A percentile compares a stretch with the other conserved stretches of the same genome.
Evolutionary conservation across 1,140 invertebrate genomes (phyloP).

Genomic region (Drosophila simulans): DNA sequence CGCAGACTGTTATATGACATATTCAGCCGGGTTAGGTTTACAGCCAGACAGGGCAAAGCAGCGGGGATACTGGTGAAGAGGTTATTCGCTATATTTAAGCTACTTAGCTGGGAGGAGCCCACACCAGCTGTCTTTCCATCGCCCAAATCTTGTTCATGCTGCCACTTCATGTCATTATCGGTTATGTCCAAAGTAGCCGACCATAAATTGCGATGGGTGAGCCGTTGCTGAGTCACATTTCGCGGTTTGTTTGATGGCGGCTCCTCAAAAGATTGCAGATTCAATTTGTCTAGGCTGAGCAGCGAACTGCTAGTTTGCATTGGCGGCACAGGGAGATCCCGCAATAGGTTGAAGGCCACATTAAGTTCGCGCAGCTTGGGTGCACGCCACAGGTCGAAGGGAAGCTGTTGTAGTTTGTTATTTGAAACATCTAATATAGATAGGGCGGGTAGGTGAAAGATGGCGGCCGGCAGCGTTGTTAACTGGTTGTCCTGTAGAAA

Average conservation of each 20-base stretch:
- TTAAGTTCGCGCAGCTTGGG: conserved; percentile 96
- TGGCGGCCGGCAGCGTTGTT: conserved; percentile 90
- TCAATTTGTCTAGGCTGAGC: conserved; percentile 74
- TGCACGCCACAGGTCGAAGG: conserved; percentile 95
- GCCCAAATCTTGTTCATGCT: conserved; percentile 50
- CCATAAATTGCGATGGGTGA: conserved; percentile 91
- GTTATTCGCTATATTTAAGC: conserved; percentile 96
- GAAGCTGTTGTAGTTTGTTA: conserved; percentile 95
- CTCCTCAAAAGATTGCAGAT: conserved; percentile 70
- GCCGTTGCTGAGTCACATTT: conserved; percentile 82
- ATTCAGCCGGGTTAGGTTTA: conserved; percentile 93
- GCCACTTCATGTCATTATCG: conserved; percentile 87
- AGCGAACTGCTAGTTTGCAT: conserved; percentile 78
- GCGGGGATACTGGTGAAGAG: conserved; percentile 93
- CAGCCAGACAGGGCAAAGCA: conserved; percentile 94
- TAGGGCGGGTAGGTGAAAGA: conserved; percentile 93
- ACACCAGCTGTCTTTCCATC: conserved; percentile 70
- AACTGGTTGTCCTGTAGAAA: conserved; percentile 95
- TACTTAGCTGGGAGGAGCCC: conserved; percentile 87
- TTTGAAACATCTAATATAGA: conserved; percentile 95
- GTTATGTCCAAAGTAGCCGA: conserved; percentile 89
- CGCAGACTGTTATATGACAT: conserved; percentile 94
- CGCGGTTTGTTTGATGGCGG: conserved; percentile 54
- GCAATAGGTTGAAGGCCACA: conserved; percentile 95
- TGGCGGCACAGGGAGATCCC: conserved; percentile 89